phyloP scores from a whole-genome alignment of 2,113 vertebrate genomes.

The Sprattus sprattus region DNA sequence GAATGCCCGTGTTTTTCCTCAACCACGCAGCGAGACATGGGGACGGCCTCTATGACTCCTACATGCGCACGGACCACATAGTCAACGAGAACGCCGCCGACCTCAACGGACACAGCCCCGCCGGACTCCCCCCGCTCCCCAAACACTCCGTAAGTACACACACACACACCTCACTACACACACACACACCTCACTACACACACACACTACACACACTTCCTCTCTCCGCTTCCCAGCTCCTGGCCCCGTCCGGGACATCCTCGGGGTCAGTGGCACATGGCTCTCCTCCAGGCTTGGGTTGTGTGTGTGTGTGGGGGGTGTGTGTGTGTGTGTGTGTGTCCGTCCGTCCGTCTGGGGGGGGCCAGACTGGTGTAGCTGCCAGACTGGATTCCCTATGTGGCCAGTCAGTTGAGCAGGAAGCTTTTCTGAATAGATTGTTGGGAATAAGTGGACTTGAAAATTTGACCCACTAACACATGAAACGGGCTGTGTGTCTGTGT shows the following conservation, averaged over 20 bases:
- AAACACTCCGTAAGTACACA: conserved; percentile 85
- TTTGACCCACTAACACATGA: conserved; percentile 64
- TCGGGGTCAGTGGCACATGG: background rate
- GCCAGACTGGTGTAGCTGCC: background rate
- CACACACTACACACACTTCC: background rate
- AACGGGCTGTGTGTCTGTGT: background rate
- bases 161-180: conserved; percentile 34
- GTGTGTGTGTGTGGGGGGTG: background rate
- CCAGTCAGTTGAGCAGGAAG: conserved; percentile 16
- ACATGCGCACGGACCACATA: conserved; percentile 93
- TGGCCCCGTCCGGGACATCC: background rate
- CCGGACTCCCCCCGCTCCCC: conserved; percentile 78
- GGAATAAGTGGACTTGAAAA: conserved; percentile 73
- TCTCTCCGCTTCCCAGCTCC: background rate
- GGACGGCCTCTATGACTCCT: conserved; percentile 92
- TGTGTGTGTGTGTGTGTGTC: background rate
- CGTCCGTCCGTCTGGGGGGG: background rate
- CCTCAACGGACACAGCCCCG: conserved; percentile 76
- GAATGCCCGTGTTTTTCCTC: conserved; percentile 20
- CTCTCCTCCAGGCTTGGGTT: background rate
- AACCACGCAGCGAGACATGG: conserved; percentile 78
- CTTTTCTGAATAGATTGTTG: conserved; percentile 50
- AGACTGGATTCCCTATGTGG: conserved; percentile 18
- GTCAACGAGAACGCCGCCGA: conserved; percentile 79
- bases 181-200: background rate